phyloP scores from a whole-genome alignment of 2,888 invertebrate species.

The Busseola fusca region DNA sequence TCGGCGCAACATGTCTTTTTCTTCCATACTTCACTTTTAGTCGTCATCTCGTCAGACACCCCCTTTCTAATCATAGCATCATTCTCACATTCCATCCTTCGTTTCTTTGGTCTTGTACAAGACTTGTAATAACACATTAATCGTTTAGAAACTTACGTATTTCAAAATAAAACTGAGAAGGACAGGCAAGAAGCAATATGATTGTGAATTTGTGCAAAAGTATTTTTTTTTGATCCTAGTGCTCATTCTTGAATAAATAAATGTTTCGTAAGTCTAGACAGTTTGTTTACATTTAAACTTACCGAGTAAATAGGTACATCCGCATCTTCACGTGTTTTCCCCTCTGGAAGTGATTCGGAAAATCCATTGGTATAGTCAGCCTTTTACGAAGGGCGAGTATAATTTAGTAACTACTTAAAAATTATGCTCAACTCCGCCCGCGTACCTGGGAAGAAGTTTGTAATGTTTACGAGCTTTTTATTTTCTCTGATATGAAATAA shows the following conservation, averaged over 20 bases:
- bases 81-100: no score
- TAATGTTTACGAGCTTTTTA: neutral
- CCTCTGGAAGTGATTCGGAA: neutral
- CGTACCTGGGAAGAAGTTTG: neutral
- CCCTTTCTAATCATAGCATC: no score
- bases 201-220: neutral
- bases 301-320: neutral
- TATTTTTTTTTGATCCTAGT: conserved; percentile 9
- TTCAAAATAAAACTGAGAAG: no score
- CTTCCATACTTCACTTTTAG: no score
- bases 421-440: neutral
- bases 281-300: conserved; percentile 19
- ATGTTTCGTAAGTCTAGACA: neutral
- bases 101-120: no score
- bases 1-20: no score
- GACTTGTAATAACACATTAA: conserved; percentile 23
- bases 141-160: conserved; percentile 18
- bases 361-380: neutral
- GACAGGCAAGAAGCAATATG: neutral
- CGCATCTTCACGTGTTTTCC: conserved; percentile 7
- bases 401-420: neutral
- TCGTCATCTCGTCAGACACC: no score
- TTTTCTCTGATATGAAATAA: no score
- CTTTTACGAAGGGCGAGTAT: neutral
- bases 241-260: conserved; percentile 24